Percentiles rank a stretch among this genome's conserved stretches.
phyloP scores from a whole-genome alignment of 2,113 vertebrate genomes.

The Brevimyrus niger region DNA sequence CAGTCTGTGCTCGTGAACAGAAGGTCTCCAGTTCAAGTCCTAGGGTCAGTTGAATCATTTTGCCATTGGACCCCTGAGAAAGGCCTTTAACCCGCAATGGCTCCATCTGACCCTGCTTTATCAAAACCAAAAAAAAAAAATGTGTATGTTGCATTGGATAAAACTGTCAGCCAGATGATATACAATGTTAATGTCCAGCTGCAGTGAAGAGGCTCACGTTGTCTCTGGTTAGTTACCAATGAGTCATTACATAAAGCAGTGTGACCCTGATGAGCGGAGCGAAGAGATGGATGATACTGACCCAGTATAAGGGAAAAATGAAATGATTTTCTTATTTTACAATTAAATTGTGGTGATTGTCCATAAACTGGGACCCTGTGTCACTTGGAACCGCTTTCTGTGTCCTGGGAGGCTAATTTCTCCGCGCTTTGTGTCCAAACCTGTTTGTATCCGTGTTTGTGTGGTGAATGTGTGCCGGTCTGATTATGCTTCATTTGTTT shows the following conservation, averaged over 20 bases:
- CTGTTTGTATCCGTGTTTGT: not conserved
- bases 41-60: not conserved
- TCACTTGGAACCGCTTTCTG: not conserved
- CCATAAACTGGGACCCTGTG: not conserved
- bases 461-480: not conserved
- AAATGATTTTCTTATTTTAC: not conserved
- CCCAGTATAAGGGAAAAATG: not conserved
- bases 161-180: not conserved
- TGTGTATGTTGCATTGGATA: not conserved
- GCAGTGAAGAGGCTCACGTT: not conserved
- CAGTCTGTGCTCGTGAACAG: not conserved
- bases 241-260: not conserved
- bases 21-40: not conserved
- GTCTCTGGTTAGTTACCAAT: not conserved
- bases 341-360: not conserved
- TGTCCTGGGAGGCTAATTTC: not conserved
- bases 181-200: not conserved
- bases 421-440: not conserved
- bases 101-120: not conserved
- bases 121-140: not conserved
- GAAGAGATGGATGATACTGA: not conserved
- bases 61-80: not conserved
- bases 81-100: not conserved
- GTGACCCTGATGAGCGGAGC: not conserved
- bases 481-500: not conserved